Conservation (phyloP, 1,140 invertebrate species). For the Elymnias hypermnestra region DNA sequence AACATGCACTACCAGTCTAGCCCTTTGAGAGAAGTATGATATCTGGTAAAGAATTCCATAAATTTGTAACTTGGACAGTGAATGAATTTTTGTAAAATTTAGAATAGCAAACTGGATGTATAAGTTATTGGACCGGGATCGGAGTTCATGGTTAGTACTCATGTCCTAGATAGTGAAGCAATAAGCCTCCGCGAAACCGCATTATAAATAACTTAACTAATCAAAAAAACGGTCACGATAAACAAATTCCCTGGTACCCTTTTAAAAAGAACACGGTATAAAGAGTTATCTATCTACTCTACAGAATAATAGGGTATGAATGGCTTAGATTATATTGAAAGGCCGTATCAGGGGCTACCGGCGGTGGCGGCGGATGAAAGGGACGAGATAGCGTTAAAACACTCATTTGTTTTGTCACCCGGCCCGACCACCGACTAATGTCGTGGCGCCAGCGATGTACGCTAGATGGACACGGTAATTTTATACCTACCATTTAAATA, state of each 20-base stretch:
- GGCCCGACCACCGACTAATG: slow-evolving; percentile 44
- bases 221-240: not conserved
- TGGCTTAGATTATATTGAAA: slow-evolving; percentile 36
- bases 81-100: no score
- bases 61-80: no score
- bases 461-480: slow-evolving; percentile 19
- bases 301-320: slow-evolving; percentile 27
- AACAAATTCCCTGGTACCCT: slow-evolving; percentile 4
- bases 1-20: no score
- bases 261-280: slow-evolving; percentile 13
- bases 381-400: slow-evolving; percentile 62
- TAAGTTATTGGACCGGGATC: no score
- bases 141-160: no score
- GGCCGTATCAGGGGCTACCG: slow-evolving; percentile 39
- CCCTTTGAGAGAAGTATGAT: no score
- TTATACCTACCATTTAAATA: no score
- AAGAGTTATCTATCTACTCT: slow-evolving; percentile 12
- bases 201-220: not conserved
- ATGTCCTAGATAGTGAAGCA: no score
- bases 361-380: slow-evolving; percentile 54
- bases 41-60: no score
- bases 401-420: slow-evolving; percentile 72
- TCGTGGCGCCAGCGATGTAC: slow-evolving; percentile 8
- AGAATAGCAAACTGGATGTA: no score
- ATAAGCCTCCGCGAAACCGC: not conserved